Evolutionary conservation across 2,113 vertebrate genomes (phyloP), one percentile per base, ranked within the genome.

Genomic region (Meles meles): DNA sequence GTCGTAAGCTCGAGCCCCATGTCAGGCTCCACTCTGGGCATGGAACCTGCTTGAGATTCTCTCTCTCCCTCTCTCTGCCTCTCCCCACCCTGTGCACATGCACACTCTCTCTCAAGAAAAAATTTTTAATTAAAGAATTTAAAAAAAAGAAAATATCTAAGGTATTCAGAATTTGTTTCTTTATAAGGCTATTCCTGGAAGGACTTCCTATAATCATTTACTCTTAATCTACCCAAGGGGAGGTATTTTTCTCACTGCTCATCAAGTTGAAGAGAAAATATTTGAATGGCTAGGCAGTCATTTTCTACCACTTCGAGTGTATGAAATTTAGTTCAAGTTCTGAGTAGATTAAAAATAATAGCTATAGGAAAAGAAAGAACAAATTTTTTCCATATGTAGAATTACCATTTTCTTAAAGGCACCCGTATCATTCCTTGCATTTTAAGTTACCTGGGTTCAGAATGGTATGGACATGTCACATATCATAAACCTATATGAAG

Each of bases 231-330:
- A 20, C 37, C 6, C 25, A 86, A 82, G 29, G 34, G 25, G 34
- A 97, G 10, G 20, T 47, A 95, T 61, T 95, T 95, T 93, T 88
- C 87, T 77, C n/a, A 85, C 27, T 94, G 20, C 76, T 29, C 17
- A 69, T 96, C 77, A 97, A 67, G 14, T 69, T 65, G 34, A 82
- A 89, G 20, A 93, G 71, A 85, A 94, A 90, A 94, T 84, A 86
- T 94, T n/a, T 98, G 8, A 95, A 77, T 6, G 89, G 12, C 13
- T 7, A 91, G 10, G 12, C n/a, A 92, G 29, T 76, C 10, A 93
- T 82, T 96, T 93, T 86, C 57, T 89, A 55, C 83, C 59, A 95
- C 88, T 95, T 85, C 52, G 95, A 86, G 44, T 89, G 8, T 12
- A 83, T 93, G 63, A 79, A 97, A 71, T 5, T 84, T 63, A 93